These are phyloP conservation scores for Falco peregrinus DNA, from an alignment of 2,797 vertebrate genomes.

Conservation along the genomic window DNA sequence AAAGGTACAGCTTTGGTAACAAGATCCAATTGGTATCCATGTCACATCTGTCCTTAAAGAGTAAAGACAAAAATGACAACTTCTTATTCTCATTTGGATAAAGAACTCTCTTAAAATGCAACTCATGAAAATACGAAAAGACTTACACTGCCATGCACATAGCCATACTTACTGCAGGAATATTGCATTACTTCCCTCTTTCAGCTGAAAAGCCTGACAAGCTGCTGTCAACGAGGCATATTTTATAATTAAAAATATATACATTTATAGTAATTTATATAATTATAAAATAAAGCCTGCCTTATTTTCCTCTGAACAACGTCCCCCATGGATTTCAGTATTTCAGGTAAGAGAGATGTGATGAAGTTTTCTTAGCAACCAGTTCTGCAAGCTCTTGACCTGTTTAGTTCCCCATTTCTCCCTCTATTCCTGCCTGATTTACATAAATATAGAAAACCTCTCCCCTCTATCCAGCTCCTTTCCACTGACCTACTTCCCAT, in stretches of 20 bases:
- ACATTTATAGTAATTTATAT: too few species aligned
- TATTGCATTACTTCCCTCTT: neutral
- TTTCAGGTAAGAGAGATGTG: neutral
- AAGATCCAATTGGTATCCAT: slow-evolving; percentile 21
- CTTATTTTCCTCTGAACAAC: neutral
- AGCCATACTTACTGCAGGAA: neutral
- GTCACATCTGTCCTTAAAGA: neutral
- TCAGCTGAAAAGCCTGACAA: neutral
- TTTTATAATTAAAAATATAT: neutral
- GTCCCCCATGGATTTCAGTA: neutral
- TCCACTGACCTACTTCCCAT: neutral
- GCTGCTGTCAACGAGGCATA: neutral
- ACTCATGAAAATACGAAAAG: neutral
- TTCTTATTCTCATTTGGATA: neutral
- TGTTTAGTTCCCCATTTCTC: neutral
- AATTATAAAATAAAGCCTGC: neutral
- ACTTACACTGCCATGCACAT: neutral
- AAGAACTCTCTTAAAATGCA: neutral
- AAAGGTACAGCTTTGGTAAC: neutral
- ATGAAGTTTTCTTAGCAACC: neutral
- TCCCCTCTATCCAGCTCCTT: neutral
- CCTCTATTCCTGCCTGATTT: neutral
- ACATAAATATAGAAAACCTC: neutral
- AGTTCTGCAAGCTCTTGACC: neutral
- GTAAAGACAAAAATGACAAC: neutral